Base-by-base conservation (phyloP, 2,113 vertebrate species). In the Oreochromis niloticus region DNA sequence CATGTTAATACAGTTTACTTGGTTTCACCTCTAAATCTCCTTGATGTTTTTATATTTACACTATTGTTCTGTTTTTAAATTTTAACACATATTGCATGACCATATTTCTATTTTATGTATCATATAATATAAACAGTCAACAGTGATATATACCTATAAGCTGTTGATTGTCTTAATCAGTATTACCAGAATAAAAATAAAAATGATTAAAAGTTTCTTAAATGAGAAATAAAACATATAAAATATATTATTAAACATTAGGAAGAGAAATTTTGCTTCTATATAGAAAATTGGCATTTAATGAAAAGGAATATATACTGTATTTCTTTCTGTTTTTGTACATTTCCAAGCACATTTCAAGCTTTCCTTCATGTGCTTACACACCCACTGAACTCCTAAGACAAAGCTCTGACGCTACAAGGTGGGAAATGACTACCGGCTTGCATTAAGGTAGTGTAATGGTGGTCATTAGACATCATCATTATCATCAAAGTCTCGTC, bases 401-500 rank as follows among this genome's bases (percentile, higher is more conserved):
- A 87, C 92, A 71, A 73, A 89, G 81, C 87, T 88, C 43, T 12
- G 3, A 54, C 41, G 82, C 63, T 81, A 61, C 73, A n/a, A 75
- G 85, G 16, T 71, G 61, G 32, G 46, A 85, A 85, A 89, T 82
- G 82, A 86, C 59, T 48, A 11, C 85, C 1, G 16, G 85, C 85
- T 30, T 50, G 71, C 57, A 86, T 81, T 83, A 43, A 85, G 84
- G 82, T 43, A 75, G 85, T 16, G 63, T 88, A 87, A 90, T 84
- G 89, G 83, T 73, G 27, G 81, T 84, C 89, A 82, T 93, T 93
- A 92, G 84, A 91, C 66, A 36, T 63, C 3, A 54, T 63, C 81
- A 89, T 90, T 90, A 92, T 83, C 91, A 89, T 94, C 88, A 93
- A 89, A 88, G 85, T 84, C 87, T 82, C 87, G 88, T 90, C 84